Conservation (phyloP, 1,140 invertebrate genomes). For the Aradophagus sp. region DNA sequence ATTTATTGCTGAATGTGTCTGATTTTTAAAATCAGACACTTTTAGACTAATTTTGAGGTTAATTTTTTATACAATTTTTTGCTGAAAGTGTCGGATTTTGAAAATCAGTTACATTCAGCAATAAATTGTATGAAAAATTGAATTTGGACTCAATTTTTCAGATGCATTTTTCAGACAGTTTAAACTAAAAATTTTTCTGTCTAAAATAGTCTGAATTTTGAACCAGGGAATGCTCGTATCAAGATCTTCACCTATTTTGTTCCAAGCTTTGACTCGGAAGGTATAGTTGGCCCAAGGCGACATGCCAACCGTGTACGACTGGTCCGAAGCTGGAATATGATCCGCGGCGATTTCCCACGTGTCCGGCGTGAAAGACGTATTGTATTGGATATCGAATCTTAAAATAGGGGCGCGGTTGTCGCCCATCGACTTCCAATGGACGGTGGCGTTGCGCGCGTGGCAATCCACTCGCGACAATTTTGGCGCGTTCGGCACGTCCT, state of each 20-base stretch:
- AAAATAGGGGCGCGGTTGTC: conserved; percentile 96
- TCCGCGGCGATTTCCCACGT: conserved; percentile 88
- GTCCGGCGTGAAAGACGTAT: conserved; percentile 95
- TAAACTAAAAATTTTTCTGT: too few relatives aligned
- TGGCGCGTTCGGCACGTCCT: conserved; percentile 96
- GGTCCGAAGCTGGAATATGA: conserved; percentile 86
- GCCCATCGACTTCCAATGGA: conserved; percentile 90
- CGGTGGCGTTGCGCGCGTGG: conserved; percentile 80
- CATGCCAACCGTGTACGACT: conserved; percentile 83
- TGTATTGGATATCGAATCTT: conserved; percentile 93
- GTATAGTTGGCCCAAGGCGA: conserved; percentile 97
- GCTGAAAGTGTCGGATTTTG: too few relatives aligned
- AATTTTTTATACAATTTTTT: too few relatives aligned
- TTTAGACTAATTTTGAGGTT: too few relatives aligned
- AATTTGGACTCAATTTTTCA: too few relatives aligned
- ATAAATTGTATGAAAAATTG: too few relatives aligned
- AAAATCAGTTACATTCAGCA: too few relatives aligned
- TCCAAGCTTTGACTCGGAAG: conserved; percentile 93
- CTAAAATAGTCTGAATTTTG: too few relatives aligned
- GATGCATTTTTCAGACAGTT: too few relatives aligned
- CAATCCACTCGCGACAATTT: conserved; percentile 81
- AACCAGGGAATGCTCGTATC: too few relatives aligned
- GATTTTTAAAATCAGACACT: too few relatives aligned
- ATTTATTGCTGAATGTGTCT: too few relatives aligned
- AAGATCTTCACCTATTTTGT: conserved; percentile 95